Evolutionary conservation across 2,113 vertebrate species (phyloP).

Genomic region (Stigmatopora argus): DNA sequence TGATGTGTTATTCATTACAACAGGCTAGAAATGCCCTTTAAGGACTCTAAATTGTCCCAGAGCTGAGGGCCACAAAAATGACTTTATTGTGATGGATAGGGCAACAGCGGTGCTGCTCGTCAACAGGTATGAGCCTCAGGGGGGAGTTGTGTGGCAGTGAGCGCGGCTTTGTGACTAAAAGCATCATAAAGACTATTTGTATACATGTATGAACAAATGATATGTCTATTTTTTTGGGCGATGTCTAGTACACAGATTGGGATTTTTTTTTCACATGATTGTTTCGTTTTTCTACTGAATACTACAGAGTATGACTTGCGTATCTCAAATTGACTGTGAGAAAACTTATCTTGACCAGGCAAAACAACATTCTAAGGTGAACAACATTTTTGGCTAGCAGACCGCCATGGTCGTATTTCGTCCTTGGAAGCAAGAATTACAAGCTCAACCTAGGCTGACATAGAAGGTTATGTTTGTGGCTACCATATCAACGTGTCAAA

Average conservation of each 20-base stretch:
- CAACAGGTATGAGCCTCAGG: constrained; percentile 44
- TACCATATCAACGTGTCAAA: not conserved
- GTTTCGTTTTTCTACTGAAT: not conserved
- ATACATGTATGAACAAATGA: not conserved
- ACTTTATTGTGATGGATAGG: constrained; percentile 57
- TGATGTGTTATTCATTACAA: constrained; percentile 64
- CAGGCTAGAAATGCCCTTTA: constrained; percentile 49
- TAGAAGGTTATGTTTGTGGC: not conserved
- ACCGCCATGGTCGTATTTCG: not conserved
- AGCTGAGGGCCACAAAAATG: constrained; percentile 39
- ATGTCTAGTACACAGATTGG: not conserved
- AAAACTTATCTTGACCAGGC: not conserved
- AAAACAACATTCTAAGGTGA: not conserved
- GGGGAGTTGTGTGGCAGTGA: not conserved
- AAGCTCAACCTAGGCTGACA: not conserved
- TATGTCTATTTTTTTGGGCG: too few relatives aligned
- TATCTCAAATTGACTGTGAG: not conserved
- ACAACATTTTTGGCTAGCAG: not conserved
- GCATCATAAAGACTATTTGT: not conserved
- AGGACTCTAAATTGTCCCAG: constrained; percentile 53
- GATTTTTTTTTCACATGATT: not conserved
- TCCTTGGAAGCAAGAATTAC: not conserved
- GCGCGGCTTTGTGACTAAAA: not conserved
- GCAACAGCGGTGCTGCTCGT: constrained; percentile 1
- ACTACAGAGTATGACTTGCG: not conserved